These are phyloP conservation scores for Drosophila persimilis DNA, from an alignment of 1,140 invertebrate genomes.

Conservation along the genomic window DNA sequence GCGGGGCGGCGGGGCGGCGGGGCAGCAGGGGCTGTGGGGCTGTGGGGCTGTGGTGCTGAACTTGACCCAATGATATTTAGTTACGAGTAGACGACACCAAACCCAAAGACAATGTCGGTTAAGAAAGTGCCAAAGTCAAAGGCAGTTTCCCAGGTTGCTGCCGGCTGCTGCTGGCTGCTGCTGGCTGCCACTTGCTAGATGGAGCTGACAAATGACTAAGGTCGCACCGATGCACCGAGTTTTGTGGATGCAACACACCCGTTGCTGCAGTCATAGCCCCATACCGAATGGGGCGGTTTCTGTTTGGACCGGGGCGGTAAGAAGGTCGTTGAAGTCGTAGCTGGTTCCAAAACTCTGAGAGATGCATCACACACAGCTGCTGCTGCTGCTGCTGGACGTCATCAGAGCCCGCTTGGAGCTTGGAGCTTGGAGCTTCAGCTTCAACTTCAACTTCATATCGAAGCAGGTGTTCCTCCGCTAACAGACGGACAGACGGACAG, in stretches of 20 bases:
- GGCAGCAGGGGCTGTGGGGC: no score
- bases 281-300: conserved; percentile 51
- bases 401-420: conserved; percentile 2
- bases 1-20: no score
- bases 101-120: conserved; percentile 36
- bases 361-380: conserved; percentile 33
- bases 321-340: conserved; percentile 66
- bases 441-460: conserved; percentile 43
- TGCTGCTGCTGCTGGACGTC: conserved; percentile 31
- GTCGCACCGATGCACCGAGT: conserved; percentile 48
- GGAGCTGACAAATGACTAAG: conserved; percentile 79
- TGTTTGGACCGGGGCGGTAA: conserved; percentile 73
- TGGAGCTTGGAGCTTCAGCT: background rate
- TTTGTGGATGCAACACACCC: conserved; percentile 48
- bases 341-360: conserved; percentile 34
- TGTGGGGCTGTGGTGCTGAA: conserved; percentile 34
- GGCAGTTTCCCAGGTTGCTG: conserved; percentile 36
- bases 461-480: conserved; percentile 72
- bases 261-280: background rate
- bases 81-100: conserved; percentile 30
- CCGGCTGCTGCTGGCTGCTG: conserved; percentile 7
- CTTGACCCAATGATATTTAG: conserved; percentile 82
- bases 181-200: conserved; percentile 49
- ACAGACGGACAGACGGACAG: conserved; percentile 17
- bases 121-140: conserved; percentile 64